Percentiles rank a stretch among this genome's conserved stretches.
Evolutionary conservation across 2,888 invertebrate species (phyloP).

Genomic region (Dinocampus coccinellae): DNA sequence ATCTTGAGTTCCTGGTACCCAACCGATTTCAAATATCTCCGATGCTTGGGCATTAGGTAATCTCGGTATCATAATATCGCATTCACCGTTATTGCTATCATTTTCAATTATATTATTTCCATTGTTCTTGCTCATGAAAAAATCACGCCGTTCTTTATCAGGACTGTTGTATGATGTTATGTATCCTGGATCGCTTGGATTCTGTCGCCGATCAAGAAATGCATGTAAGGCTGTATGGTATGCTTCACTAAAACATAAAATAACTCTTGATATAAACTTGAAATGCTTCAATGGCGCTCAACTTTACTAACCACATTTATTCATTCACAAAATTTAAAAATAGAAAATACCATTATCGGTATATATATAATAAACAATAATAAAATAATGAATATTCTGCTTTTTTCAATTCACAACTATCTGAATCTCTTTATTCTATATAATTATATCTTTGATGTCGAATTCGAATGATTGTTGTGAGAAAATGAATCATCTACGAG

Average conservation of each 20-base stretch:
- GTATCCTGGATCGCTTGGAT: constrained; percentile 38
- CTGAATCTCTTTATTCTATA: too few relatives aligned
- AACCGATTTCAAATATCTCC: constrained; percentile 61
- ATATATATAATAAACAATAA: too few relatives aligned
- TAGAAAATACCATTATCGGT: too few relatives aligned
- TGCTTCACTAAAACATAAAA: constrained; percentile 54
- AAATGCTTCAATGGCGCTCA: too few relatives aligned
- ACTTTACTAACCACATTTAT: too few relatives aligned
- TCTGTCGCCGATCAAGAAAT: constrained; percentile 57
- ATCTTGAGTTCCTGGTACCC: constrained; percentile 60
- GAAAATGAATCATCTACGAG: too few relatives aligned
- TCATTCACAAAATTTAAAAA: too few relatives aligned
- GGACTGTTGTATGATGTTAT: constrained; percentile 45
- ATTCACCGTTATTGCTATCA: constrained; percentile 13
- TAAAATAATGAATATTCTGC: too few relatives aligned
- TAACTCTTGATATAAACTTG: too few relatives aligned
- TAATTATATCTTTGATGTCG: too few relatives aligned
- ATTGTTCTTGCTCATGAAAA: constrained; percentile 43
- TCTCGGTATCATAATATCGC: constrained; percentile 42
- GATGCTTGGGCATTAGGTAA: constrained; percentile 53
- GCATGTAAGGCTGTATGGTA: constrained; percentile 59
- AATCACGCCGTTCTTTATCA: constrained; percentile 47
- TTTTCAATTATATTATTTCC: background rate
- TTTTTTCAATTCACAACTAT: too few relatives aligned
- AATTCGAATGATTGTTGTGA: too few relatives aligned